Base-by-base conservation (phyloP, 2,797 vertebrate species). In the Ctenochaetus hawaiiensis region DNA sequence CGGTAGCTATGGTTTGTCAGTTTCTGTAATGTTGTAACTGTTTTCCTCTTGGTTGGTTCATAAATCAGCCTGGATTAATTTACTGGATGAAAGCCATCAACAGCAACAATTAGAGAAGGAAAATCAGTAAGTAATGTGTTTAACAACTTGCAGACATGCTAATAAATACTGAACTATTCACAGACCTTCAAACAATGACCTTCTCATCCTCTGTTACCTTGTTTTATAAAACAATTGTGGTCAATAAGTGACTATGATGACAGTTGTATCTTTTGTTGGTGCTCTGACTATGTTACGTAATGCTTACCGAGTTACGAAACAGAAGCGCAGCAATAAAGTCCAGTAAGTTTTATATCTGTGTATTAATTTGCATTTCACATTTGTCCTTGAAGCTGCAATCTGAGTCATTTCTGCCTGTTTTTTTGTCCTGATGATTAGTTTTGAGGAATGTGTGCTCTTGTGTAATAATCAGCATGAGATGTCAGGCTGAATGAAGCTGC, bases 401-500 rank as follows among this genome's bases (percentile, higher is more conserved):
- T 23, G 26, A 75, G 37, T 48, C 7, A 5, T 71, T 70, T 58
- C 23, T 65, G 44, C 43, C 54, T 61, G 39, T 34, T 8, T 56
- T 57, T 79, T 39, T 72, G 52, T 75, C 53, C 61, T 70, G 66
- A 47, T 72, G 72, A 86, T 82, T 85, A 78, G 80, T 78, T 81
- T 20, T 69, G 69, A 90, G 88, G 88, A 92, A 93, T 92, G 73
- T 71, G 80, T 73, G 72, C 53, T 52, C 78, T 92, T 91, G 83
- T 88, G 75, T 88, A 88, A 87, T 72, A 56, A 89, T 65, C 91
- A 93, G 91, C 91, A 82, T 83, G 89, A 91, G 86, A 78, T 91
- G 91, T 86, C 88, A 85, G 64, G 51, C 75, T 60, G 58, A 89
- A 91, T 91, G 77, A 90, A 83, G 82, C 72, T 74, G 87, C 81